Evolutionary conservation across 1,140 invertebrate species (phyloP).

Genomic region (Drosophila littoralis): DNA sequence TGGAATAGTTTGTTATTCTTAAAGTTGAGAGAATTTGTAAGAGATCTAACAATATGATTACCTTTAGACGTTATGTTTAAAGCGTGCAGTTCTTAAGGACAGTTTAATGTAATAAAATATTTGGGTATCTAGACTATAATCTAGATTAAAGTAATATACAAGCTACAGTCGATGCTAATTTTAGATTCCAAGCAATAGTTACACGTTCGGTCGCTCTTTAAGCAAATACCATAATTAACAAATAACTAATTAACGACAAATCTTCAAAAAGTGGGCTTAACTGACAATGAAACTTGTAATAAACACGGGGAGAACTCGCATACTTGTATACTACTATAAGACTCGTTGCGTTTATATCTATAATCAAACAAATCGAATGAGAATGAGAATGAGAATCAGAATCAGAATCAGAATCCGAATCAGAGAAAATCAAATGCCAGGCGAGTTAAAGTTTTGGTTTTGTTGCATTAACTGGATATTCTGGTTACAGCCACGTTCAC

Average conservation of each 20-base stretch:
- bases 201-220: conserved; percentile 10
- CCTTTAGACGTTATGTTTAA: conserved; percentile 9
- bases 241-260: background rate
- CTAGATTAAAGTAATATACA: conserved; percentile 37
- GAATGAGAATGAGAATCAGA: too few species aligned
- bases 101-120: conserved; percentile 28
- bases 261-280: conserved; percentile 1
- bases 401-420: too few species aligned
- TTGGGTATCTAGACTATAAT: conserved; percentile 44
- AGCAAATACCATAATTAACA: background rate
- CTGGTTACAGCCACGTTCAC: too few species aligned
- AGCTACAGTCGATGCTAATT: conserved; percentile 46
- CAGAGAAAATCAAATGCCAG: too few species aligned
- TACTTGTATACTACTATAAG: conserved; percentile 1
- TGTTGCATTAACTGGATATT: too few species aligned
- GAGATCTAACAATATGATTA: conserved; percentile 17
- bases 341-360: background rate
- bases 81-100: conserved; percentile 25
- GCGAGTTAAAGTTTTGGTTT: too few species aligned
- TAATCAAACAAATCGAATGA: too few species aligned
- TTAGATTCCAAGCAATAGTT: conserved; percentile 63
- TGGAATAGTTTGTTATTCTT: conserved; percentile 15
- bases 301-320: conserved; percentile 1
- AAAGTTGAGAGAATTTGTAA: conserved; percentile 8
- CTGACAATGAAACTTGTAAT: conserved; percentile 4